Percentiles rank a stretch among this genome's conserved stretches.
These are phyloP conservation scores for Nephrotoma appendiculata DNA, from an alignment of 2,888 invertebrate genomes.

Conservation along the genomic window DNA sequence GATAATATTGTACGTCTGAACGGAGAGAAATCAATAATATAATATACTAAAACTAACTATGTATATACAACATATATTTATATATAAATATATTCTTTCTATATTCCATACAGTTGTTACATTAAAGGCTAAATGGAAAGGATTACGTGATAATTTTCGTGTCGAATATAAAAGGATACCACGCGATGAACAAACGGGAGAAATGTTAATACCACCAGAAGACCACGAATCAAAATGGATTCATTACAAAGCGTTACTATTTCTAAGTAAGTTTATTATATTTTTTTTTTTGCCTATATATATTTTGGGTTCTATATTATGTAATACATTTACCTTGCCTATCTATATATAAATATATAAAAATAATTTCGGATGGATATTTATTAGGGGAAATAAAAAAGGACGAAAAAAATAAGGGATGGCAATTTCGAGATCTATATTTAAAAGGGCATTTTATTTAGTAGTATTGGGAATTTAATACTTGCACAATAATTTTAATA, in stretches of 20 bases:
- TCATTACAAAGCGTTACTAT: constrained; percentile 29
- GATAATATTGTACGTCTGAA: background rate
- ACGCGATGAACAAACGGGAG: constrained; percentile 23
- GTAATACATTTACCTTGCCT: background rate
- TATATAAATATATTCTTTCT: constrained; percentile 7
- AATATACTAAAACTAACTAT: background rate
- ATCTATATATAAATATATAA: background rate
- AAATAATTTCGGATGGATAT: background rate
- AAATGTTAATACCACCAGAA: constrained; percentile 28
- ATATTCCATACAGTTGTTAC: constrained; percentile 23
- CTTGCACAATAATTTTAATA: background rate
- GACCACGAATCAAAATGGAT: constrained; percentile 32
- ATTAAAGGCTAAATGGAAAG: constrained; percentile 33
- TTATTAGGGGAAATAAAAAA: background rate
- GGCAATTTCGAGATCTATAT: background rate
- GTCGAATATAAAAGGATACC: constrained; percentile 33
- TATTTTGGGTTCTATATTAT: background rate
- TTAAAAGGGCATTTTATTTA: background rate
- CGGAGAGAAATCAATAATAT: background rate
- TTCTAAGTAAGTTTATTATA: constrained; percentile 24
- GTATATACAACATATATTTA: background rate
- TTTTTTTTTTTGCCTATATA: background rate
- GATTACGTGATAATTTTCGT: constrained; percentile 32
- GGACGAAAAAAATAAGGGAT: background rate
- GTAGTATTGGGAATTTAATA: background rate